Evolutionary conservation across 92 coral and sea anemone species (phyloP).

Genomic region (Bergia sp.): DNA sequence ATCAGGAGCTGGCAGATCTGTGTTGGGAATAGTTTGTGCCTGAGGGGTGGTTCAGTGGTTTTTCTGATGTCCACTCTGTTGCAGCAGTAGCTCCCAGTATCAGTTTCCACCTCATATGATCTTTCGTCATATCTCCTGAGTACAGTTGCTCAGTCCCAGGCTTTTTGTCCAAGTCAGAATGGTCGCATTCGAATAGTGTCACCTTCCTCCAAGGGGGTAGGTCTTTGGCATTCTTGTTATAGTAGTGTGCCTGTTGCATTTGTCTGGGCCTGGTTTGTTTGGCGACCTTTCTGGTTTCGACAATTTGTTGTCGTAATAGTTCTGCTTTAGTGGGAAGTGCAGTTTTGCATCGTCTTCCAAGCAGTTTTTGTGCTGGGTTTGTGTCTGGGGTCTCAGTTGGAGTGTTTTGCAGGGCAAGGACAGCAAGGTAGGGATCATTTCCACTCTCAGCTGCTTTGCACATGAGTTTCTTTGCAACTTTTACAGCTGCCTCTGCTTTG

Average conservation of each 20-base stretch:
- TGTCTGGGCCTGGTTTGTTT: constrained; percentile 7
- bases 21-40: not conserved
- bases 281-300: not conserved
- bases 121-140: constrained; percentile 47
- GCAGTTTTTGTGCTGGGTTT: constrained; percentile 35
- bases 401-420: constrained; percentile 10
- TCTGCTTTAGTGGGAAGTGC: constrained; percentile 22
- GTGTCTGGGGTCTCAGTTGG: constrained; percentile 35
- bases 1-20: not conserved
- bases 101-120: constrained; percentile 44
- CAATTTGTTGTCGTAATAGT: constrained; percentile 18
- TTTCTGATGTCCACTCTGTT: constrained; percentile 49
- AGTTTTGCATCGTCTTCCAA: constrained; percentile 23
- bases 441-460: constrained; percentile 52
- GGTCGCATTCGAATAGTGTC: constrained; percentile 52
- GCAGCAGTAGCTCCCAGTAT: constrained; percentile 40
- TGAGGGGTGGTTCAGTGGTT: constrained; percentile 10
- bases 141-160: constrained; percentile 46
- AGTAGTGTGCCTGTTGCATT: constrained; percentile 36
- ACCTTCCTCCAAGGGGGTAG: constrained; percentile 39
- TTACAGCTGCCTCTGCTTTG: constrained; percentile 64
- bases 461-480: constrained; percentile 54
- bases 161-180: constrained; percentile 49
- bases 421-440: constrained; percentile 55
- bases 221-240: constrained; percentile 45